Evolutionary conservation across 2,797 vertebrate genomes (phyloP), one percentile per base, ranked within the genome.

Genomic region (Pampus argenteus): DNA sequence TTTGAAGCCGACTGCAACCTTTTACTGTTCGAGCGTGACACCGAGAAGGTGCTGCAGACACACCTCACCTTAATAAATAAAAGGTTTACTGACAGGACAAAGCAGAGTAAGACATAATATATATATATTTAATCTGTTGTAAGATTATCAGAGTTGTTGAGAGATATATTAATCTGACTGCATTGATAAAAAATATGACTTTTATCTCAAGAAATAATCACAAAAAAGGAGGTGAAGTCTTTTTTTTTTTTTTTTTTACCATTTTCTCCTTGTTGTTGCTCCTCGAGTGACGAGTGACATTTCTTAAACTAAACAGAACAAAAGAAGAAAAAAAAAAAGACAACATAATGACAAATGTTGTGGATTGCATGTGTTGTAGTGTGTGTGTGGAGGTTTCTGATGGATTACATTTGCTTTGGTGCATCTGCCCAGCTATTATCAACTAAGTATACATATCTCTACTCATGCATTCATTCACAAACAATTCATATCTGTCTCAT

Each of bases 401-500:
- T 48, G 60, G 56, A 64, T 47, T 36, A 26, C 62, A 20, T 69
- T 62, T 55, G 68, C 78, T 87, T 83, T 84, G 81, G 86, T 84
- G 87, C 54, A 1, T 77, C 55, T 66, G 61, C 61, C 45, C 62
- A 48, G 63, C 60, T 18, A 52, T 11, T 18, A 49, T 44, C 50
- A 73, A 75, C 58, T 4, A 66, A 74, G 52, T 17, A 22, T 20
- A 57, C 26, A 13, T 9, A 26, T 50, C 52, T 66, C 47, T 71
- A 36, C 49, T 79, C 71, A 31, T 64, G 72, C 78, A 67, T 61
- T 85, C 78, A 23, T 63, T 69, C 64, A 67, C 45, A 77, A 55
- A 55, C 62, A 28, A 5, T 40, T 67, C 67, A 47, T 22, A 23
- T 70, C 66, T 28, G 60, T 63, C 66, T 71, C 66, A 45, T 49